Conservation (phyloP, 2,113 vertebrate genomes). For the Plecturocebus donacophilus region DNA sequence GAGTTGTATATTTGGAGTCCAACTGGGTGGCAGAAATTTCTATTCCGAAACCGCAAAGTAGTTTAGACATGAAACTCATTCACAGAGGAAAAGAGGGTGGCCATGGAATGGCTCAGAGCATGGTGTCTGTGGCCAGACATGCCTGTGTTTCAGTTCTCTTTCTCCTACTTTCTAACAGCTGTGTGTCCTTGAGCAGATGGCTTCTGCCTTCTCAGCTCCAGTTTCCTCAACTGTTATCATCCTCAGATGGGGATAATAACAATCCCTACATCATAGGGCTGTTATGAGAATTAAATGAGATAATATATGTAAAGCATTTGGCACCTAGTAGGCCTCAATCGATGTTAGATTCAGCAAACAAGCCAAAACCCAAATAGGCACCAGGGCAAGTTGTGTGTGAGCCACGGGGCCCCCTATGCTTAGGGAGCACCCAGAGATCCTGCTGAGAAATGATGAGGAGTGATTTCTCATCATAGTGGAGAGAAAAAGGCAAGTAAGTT, state of each 20-base stretch:
- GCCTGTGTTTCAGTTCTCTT: not conserved
- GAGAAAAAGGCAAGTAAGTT: not conserved
- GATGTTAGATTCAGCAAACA: not conserved
- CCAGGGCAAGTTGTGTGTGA: not conserved
- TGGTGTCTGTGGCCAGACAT: not conserved
- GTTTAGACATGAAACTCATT: not conserved
- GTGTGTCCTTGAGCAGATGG: not conserved
- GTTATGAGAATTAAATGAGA: not conserved
- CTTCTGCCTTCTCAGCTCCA: not conserved
- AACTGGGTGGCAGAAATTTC: not conserved
- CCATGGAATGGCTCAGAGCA: not conserved
- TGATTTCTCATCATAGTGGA: not conserved
- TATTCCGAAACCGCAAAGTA: not conserved
- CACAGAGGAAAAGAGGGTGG: not conserved
- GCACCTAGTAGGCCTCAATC: not conserved
- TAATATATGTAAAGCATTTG: not conserved
- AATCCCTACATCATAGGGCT: not conserved
- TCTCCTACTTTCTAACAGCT: not conserved
- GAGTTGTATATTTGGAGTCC: not conserved
- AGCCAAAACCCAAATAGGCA: not conserved
- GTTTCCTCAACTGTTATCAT: not conserved
- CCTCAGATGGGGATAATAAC: not conserved
- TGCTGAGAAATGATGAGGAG: not conserved
- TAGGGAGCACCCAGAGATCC: accelerated
- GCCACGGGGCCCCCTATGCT: accelerated